Evolutionary conservation across 2,888 invertebrate species (phyloP), one percentile per base, ranked within the genome.

Genomic region (Arctia plantaginis): DNA sequence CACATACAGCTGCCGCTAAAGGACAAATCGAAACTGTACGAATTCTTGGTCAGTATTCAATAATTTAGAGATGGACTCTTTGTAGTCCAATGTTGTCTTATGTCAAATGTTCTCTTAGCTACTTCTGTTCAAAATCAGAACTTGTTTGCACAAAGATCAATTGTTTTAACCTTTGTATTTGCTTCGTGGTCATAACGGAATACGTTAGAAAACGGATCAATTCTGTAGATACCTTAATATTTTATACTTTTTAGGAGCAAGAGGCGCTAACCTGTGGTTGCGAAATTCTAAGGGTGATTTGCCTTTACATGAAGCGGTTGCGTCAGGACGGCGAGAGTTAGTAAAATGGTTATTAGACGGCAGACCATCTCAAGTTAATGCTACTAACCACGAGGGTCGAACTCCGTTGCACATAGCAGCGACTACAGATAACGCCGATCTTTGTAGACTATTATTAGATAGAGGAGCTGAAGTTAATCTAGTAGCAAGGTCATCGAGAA

Each of bases 351-450:
- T 99, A 66, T 95, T 99, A 74, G 97, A 97, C 71, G 97, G 98
- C 85, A 96, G 98, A 78, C 98, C 98, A 1, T 98, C 98, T 85
- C 98, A 97, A 86, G 97, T 98, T 69, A 99, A 97, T 92, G 98
- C 97, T 68, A 97, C 98, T 7, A 99, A 99, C 90, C 98, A 98
- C 85, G 99, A 99, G 89, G 99, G 99, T 0, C 97, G 99, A 77
- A 98, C 99, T 35, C 97, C 99, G 33, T 94, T 99, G 66, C 99
- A 99, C 92, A 97, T 99, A 78, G 99, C 99, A 0, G 99, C 99
- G 15, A 97, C 98, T 68, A 98, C 98, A 86, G 99, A 99, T 87
- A 98, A 99, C 90, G 97, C 99, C 8, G 99, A 99, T 91, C 97
- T 99, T 94, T 99, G 99, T 92, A 98, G 97, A 93, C 96, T 98